These are phyloP conservation scores for Cryptoblepharus egeriae DNA, from an alignment of 2,797 vertebrate species.

Conservation along the genomic window DNA sequence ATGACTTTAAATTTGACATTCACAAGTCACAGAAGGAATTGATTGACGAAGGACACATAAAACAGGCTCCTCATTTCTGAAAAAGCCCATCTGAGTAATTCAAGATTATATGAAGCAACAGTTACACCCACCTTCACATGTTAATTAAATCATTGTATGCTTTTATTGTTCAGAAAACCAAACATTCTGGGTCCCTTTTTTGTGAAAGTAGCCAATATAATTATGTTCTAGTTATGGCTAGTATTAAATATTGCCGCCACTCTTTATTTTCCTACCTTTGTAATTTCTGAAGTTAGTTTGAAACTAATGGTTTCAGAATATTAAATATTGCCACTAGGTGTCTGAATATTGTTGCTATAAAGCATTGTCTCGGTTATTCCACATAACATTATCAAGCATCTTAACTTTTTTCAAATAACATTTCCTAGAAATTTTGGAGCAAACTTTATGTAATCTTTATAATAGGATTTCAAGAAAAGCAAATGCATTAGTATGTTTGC, in stretches of 20 bases:
- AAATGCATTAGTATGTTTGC: constrained; percentile 91
- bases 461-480: constrained; percentile 82
- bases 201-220: constrained; percentile 76
- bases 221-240: constrained; percentile 75
- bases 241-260: constrained; percentile 72
- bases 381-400: constrained; percentile 82
- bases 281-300: constrained; percentile 76
- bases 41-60: constrained; percentile 76
- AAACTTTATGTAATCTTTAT: constrained; percentile 81
- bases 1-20: constrained; percentile 74
- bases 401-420: constrained; percentile 80
- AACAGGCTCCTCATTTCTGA: constrained; percentile 69
- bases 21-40: constrained; percentile 76
- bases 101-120: constrained; percentile 55
- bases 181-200: constrained; percentile 63
- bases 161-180: constrained; percentile 75
- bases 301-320: constrained; percentile 75
- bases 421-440: constrained; percentile 81
- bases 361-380: constrained; percentile 82
- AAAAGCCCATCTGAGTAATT: constrained; percentile 68
- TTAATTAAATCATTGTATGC: constrained; percentile 70
- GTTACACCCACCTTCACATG: constrained; percentile 54
- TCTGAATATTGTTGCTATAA: constrained; percentile 83
- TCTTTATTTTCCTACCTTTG: constrained; percentile 74
- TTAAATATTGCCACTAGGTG: constrained; percentile 81